A percentile compares a stretch with the other conserved stretches of the same genome.
Evolutionary conservation across 2,113 vertebrate species (phyloP).

Genomic region (Microcebus murinus): DNA sequence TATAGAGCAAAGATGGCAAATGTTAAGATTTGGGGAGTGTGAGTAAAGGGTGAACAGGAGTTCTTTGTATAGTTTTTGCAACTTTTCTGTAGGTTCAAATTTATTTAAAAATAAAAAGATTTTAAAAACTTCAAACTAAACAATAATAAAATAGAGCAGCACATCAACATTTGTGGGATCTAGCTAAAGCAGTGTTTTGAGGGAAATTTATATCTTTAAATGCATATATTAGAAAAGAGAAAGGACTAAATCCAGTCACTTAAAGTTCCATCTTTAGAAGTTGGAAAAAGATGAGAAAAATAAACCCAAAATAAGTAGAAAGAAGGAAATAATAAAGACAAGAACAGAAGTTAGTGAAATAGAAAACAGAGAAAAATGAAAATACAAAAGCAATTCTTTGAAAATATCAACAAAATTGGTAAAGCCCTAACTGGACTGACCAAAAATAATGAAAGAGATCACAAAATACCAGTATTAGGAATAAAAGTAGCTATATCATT

Average conservation of each 20-base stretch:
- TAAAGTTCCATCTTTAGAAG: background rate
- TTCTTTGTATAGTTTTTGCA: background rate
- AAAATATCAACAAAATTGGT: background rate
- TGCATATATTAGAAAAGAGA: background rate
- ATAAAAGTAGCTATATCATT: background rate
- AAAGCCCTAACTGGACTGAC: background rate
- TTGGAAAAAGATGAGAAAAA: background rate
- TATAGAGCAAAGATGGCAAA: background rate
- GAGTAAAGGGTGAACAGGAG: background rate
- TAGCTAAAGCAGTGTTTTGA: background rate
- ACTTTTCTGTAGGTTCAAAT: background rate
- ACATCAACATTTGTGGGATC: background rate
- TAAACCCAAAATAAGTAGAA: background rate
- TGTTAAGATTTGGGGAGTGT: background rate
- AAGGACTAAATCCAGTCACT: background rate
- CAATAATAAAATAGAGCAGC: constrained; percentile 1
- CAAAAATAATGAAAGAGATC: background rate
- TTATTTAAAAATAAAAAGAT: constrained; percentile 30
- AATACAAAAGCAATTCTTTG: background rate
- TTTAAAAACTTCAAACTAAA: background rate
- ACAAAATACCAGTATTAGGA: background rate
- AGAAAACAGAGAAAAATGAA: constrained; percentile 17
- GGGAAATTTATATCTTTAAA: constrained; percentile 26
- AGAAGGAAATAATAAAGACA: background rate
- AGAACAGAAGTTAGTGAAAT: constrained; percentile 29